These are phyloP conservation scores for Hedya salicella DNA, from an alignment of 2,888 invertebrate genomes.

Conservation along the genomic window DNA sequence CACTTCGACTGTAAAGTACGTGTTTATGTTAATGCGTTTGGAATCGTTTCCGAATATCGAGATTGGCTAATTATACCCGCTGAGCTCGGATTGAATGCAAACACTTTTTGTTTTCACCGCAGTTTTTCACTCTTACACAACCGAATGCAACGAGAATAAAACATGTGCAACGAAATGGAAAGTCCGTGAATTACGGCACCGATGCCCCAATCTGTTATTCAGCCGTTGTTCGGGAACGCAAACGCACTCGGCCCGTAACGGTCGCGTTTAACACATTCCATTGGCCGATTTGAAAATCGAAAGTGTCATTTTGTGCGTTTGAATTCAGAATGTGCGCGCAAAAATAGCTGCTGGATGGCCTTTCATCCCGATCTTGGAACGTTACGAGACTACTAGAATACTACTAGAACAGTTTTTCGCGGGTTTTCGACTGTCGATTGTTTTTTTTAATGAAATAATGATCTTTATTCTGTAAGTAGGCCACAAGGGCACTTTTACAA, in stretches of 20 bases:
- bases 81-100: constrained; percentile 42
- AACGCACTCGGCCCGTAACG: constrained; percentile 38
- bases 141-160: constrained; percentile 58
- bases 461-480: no score
- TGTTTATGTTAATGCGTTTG: constrained; percentile 31
- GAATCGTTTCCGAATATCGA: constrained; percentile 38
- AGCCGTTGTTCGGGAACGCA: constrained; percentile 49
- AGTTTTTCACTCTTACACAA: constrained; percentile 56
- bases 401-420: no score
- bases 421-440: no score
- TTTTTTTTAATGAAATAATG: no score
- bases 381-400: no score
- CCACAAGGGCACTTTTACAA: no score
- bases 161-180: constrained; percentile 70
- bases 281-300: constrained; percentile 63
- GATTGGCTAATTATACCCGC: constrained; percentile 43
- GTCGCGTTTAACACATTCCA: constrained; percentile 45
- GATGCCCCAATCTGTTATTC: constrained; percentile 59
- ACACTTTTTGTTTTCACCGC: constrained; percentile 44
- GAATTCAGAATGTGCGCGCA: constrained; percentile 58
- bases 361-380: background rate
- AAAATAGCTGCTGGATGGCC: constrained; percentile 41
- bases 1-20: background rate
- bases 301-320: constrained; percentile 62
- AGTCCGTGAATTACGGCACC: constrained; percentile 56